A percentile compares a stretch with the other conserved stretches of the same genome.
Evolutionary conservation across 2,113 vertebrate species (phyloP).

Genomic region (Poeciliopsis turrubarensis): DNA sequence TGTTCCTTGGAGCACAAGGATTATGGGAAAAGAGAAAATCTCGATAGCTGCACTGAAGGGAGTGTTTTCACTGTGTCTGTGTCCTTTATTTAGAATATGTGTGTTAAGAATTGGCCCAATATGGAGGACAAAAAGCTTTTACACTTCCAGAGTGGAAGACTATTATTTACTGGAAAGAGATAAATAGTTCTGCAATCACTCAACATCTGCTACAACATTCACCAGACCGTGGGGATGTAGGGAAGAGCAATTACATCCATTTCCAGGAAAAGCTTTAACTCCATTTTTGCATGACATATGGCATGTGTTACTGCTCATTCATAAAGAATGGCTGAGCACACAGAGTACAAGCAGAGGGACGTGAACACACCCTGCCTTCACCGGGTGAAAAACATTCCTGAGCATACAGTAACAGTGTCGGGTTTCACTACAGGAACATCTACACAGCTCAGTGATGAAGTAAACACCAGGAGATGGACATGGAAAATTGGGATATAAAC

Average conservation of each 20-base stretch:
- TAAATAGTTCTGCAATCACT: constrained; percentile 17
- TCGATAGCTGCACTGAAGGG: not conserved
- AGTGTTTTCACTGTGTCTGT: not conserved
- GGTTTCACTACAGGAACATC: constrained; percentile 64
- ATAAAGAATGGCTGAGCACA: constrained; percentile 57
- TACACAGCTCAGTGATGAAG: constrained; percentile 57
- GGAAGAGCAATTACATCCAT: constrained; percentile 17
- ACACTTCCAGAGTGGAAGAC: not conserved
- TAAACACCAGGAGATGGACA: constrained; percentile 57
- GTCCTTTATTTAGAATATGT: constrained; percentile 4
- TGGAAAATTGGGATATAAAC: constrained; percentile 40
- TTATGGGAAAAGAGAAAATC: not conserved
- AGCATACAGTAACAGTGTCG: constrained; percentile 62
- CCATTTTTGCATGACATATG: constrained; percentile 43
- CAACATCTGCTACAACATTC: constrained; percentile 47
- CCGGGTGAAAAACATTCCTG: constrained; percentile 71
- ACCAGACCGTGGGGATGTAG: constrained; percentile 13
- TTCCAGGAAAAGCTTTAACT: constrained; percentile 53
- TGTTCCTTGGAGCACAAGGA: not conserved
- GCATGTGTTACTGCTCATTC: constrained; percentile 67
- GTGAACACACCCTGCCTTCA: constrained; percentile 50
- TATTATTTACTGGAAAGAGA: constrained; percentile 46
- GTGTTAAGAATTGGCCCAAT: constrained; percentile 14
- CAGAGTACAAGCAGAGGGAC: constrained; percentile 41
- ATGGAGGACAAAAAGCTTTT: constrained; percentile 12